A percentile compares a stretch with the other conserved stretches of the same genome.
phyloP scores from a whole-genome alignment of 2,888 invertebrate genomes.

The Nesidiocoris tenuis region DNA sequence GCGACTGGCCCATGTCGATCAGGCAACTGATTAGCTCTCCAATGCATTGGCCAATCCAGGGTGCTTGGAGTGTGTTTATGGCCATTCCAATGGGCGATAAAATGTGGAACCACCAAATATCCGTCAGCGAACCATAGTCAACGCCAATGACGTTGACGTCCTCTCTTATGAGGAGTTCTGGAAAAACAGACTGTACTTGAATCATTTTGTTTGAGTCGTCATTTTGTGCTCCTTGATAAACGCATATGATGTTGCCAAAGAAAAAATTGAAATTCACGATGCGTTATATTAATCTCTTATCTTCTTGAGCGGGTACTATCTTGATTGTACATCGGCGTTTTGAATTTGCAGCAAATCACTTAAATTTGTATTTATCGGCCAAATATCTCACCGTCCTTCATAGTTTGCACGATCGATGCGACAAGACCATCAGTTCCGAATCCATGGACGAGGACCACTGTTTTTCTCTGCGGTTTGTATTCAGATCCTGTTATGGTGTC shows the following conservation, averaged over 20 bases:
- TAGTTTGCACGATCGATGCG: too few relatives aligned
- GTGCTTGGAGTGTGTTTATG: slow-evolving; percentile 5
- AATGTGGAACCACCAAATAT: slow-evolving; percentile 12
- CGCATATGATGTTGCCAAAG: too few relatives aligned
- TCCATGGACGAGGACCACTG: not conserved
- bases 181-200: too few relatives aligned
- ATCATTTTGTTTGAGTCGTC: too few relatives aligned
- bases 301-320: too few relatives aligned
- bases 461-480: not conserved
- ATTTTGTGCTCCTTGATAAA: too few relatives aligned
- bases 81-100: slow-evolving; percentile 9
- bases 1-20: not conserved
- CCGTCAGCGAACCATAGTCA: slow-evolving; percentile 13
- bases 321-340: too few relatives aligned
- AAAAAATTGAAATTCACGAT: too few relatives aligned
- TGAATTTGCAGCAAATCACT: too few relatives aligned
- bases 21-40: not conserved
- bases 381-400: not conserved
- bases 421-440: not conserved
- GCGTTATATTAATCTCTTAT: too few relatives aligned
- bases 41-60: slow-evolving; percentile 9
- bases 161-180: not conserved
- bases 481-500: not conserved
- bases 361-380: not conserved
- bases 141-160: slow-evolving; percentile 20